Conservation (phyloP, 1,140 invertebrate species). For the Drosophila insularis region DNA sequence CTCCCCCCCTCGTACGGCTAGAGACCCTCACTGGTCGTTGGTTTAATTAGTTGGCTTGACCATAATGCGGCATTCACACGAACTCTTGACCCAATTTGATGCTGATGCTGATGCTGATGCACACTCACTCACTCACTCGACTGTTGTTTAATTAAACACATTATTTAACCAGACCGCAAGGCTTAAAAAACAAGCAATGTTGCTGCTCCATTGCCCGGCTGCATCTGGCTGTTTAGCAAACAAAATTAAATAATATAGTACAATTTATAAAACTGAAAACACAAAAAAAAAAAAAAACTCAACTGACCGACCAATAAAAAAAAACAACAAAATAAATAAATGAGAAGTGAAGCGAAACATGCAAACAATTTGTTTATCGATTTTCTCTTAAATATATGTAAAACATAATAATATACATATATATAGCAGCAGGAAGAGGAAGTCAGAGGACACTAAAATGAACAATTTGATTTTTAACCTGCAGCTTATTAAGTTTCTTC, state of each 20-base stretch:
- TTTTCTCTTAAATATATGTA: constrained; percentile 26
- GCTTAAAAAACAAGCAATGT: constrained; percentile 36
- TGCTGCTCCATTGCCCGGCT: constrained; percentile 4
- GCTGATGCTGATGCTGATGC: constrained; percentile 9
- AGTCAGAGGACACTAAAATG: constrained; percentile 1
- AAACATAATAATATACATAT: not conserved
- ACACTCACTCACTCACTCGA: constrained; percentile 3
- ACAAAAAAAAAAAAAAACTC: not conserved
- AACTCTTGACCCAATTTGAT: constrained; percentile 49
- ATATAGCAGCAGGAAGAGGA: not conserved
- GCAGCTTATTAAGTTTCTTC: constrained; percentile 46
- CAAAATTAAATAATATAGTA: constrained; percentile 31
- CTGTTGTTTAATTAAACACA: constrained; percentile 71
- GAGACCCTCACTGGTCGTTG: constrained; percentile 32
- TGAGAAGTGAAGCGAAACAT: constrained; percentile 24
- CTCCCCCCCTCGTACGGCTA: constrained; percentile 1
- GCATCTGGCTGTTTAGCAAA: constrained; percentile 14
- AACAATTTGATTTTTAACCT: constrained; percentile 32
- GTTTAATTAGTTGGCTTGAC: constrained; percentile 53
- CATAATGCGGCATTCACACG: constrained; percentile 53
- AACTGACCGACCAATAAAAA: not conserved
- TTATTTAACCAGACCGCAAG: constrained; percentile 64
- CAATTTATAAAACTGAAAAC: constrained; percentile 34
- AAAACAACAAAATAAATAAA: constrained; percentile 15
- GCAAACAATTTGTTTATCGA: constrained; percentile 41